Base-by-base conservation (phyloP, 2,797 vertebrate species). In the Galaxias olidus region DNA sequence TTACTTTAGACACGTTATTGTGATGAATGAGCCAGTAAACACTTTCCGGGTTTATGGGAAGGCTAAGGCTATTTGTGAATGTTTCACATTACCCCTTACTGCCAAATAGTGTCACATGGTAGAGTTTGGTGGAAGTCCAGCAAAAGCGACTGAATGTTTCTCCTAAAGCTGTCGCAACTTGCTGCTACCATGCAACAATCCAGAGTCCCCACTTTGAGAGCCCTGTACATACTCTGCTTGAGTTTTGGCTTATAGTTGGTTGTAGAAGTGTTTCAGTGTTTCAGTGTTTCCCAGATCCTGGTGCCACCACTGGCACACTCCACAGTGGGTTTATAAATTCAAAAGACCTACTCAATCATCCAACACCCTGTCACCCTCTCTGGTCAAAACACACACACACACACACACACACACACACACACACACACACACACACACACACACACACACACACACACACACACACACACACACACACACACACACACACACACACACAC, bases 41-140 rank as follows among this genome's bases (percentile, higher is more conserved):
- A 30, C 30, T 30, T 30, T 30, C 41, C 14, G 20, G 50, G 50
- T 56, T 72, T 70, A 66, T 54, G 53, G 47, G 13, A 9, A 17
- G 59, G 14, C 40, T 51, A 41, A 10, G 1, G 18, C 43, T 71
- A 45, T 73, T 56, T 4, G 44, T 55, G 41, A 72, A 78, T 71
- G 72, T 78, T 74, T 76, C 57, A 72, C 68, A 49, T 1, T 1
- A 1, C n/a, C n/a, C n/a, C n/a, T n/a, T n/a, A n/a, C n/a, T n/a
- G n/a, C n/a, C n/a, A n/a, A n/a, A n/a, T n/a, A n/a, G n/a, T n/a
- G n/a, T n/a, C n/a, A n/a, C n/a, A n/a, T n/a, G n/a, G n/a, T n/a
- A n/a, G n/a, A n/a, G n/a, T n/a, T n/a, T n/a, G n/a, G n/a, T n/a
- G n/a, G n/a, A n/a, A n/a, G n/a, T n/a, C n/a, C n/a, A n/a, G n/a